These are phyloP conservation scores for Pogonophryne albipinna DNA, from an alignment of 2,797 vertebrate genomes.

Conservation along the genomic window DNA sequence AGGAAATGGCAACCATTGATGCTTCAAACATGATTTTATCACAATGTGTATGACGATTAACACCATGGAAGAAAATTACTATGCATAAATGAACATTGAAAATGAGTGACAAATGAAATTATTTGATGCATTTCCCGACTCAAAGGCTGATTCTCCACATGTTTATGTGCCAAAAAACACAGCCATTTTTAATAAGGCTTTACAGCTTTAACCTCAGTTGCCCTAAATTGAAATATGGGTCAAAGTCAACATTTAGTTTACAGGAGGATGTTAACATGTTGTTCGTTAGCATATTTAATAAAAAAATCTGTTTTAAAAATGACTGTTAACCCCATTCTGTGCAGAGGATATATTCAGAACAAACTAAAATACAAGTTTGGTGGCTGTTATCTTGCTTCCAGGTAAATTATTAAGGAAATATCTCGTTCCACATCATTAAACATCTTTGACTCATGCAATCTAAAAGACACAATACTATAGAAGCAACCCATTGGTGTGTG, in stretches of 20 bases:
- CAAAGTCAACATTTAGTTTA: slow-evolving; percentile 18
- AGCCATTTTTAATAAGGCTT: background rate
- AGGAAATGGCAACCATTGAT: background rate
- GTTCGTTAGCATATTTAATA: background rate
- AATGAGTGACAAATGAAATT: background rate
- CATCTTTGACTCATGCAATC: slow-evolving; percentile 6
- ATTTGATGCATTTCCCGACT: background rate
- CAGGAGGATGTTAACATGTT: background rate
- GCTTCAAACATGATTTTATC: background rate
- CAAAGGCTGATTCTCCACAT: slow-evolving; percentile 8
- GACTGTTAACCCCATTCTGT: background rate
- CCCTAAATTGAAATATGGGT: slow-evolving; percentile 27
- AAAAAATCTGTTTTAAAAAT: background rate
- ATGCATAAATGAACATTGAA: background rate
- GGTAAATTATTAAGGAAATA: background rate
- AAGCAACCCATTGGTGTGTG: slow-evolving; percentile 45
- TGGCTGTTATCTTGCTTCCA: slow-evolving; percentile 2
- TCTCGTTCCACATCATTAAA: slow-evolving; percentile 4
- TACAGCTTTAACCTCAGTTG: slow-evolving; percentile 13
- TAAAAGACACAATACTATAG: slow-evolving; percentile 6
- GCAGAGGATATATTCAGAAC: background rate
- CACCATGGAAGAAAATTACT: background rate
- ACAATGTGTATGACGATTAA: background rate
- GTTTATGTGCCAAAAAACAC: background rate
- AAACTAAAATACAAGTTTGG: slow-evolving; percentile 1